Evolutionary conservation across 2,797 vertebrate species (phyloP), one percentile per base, ranked within the genome.

Genomic region (Acanthopagrus latus): DNA sequence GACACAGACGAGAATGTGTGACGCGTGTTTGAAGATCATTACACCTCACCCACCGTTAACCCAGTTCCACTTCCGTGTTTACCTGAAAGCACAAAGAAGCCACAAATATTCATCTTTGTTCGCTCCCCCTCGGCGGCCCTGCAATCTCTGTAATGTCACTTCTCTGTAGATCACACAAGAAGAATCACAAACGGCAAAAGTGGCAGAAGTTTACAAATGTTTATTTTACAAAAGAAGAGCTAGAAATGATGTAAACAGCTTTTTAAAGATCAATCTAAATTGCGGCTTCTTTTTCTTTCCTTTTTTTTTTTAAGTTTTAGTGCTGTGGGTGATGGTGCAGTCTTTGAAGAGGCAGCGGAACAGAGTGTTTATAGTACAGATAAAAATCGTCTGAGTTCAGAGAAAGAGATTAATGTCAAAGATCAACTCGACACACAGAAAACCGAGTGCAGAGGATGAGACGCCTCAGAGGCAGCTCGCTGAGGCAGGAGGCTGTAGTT

Each of bases 221-320:
- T 95, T 94, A 93, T 94, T 94, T 94, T 94, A 94, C 89, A 93
- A 94, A 94, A 94, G 70, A 84, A 72, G 75, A 81, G 70, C 77
- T 86, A 89, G 78, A 92, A 89, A 92, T 33, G 81, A 81, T 76
- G 81, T 75, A 81, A 88, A 77, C 81, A 79, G 82, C 81, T 75
- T 56, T 56, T 74, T 51, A 70, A 38, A 83, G 78, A 83, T 83
- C 66, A 78, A 18, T 82, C 80, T 81, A 82, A 87, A 85, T 47
- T 1, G 51, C 29, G 72, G 60, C 47, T 64, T 73, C 18, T 59
- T 29, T 70, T 64, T 72, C 29, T 29, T 75, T 64, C 52, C 66
- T 62, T 75, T 54, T 51, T 64, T 33, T 64, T 48, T 65, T 41
- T n/a, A 23, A 50, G 68, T n/a, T n/a, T n/a, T n/a, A n/a, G n/a